A percentile compares a stretch with the other conserved stretches of the same genome.
Evolutionary conservation across 2,113 vertebrate species (phyloP).

Genomic region (Passerina amoena): DNA sequence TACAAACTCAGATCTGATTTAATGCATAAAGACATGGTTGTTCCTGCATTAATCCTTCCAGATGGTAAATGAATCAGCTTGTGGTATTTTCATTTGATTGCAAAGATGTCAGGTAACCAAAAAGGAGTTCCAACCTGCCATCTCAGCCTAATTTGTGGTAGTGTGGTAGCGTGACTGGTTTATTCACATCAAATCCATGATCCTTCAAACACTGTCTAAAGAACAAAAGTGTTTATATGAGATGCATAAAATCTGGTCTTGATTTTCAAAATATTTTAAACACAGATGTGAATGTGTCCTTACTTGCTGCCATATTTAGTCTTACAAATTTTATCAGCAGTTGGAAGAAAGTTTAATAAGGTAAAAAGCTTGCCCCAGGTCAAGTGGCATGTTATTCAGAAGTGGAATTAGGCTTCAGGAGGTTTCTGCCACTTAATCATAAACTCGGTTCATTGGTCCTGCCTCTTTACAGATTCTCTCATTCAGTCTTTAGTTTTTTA

Average conservation of each 20-base stretch:
- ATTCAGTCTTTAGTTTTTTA: neutral
- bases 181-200: neutral
- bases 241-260: neutral
- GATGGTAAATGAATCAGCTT: neutral
- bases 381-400: neutral
- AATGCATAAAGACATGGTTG: neutral
- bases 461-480: neutral
- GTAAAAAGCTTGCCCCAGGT: neutral
- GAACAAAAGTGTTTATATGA: neutral
- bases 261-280: slow-evolving; percentile 11
- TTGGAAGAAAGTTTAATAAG: neutral
- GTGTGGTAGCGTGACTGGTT: neutral
- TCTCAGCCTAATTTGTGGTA: neutral
- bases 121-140: neutral
- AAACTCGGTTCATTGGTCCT: neutral
- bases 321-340: neutral
- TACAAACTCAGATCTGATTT: neutral
- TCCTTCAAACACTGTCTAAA: neutral
- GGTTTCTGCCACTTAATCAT: neutral
- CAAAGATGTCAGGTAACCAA: neutral
- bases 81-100: neutral
- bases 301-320: neutral
- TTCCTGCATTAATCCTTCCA: neutral
- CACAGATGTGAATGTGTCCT: neutral
- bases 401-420: slow-evolving; percentile 2